phyloP scores from a whole-genome alignment of 37 sponge, comb jelly and placozoan species.

The Geodia barretti region DNA sequence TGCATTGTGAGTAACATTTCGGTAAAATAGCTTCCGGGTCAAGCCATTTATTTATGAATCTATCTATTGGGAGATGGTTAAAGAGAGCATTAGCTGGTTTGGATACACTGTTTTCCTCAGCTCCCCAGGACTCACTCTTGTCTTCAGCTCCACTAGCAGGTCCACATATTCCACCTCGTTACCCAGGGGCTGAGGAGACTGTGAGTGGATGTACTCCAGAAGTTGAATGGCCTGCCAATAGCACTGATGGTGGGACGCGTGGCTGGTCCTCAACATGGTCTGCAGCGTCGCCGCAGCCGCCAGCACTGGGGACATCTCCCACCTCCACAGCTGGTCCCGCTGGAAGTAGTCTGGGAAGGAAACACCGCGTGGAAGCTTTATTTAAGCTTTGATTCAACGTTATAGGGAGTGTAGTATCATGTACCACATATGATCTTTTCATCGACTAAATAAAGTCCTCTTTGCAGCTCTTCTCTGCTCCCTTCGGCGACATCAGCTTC shows the following conservation, averaged over 20 bases:
- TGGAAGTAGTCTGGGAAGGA: neutral
- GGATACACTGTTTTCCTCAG: no score
- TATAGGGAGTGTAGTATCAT: neutral
- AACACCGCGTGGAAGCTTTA: neutral
- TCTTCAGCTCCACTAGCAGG: neutral
- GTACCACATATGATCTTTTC: neutral
- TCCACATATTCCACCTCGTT: neutral
- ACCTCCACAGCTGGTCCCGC: neutral
- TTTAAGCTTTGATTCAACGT: no score
- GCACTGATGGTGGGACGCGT: neutral
- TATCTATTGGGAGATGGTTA: no score
- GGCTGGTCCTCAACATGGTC: neutral
- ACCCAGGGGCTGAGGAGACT: neutral
- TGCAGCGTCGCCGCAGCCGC: neutral
- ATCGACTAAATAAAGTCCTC: neutral
- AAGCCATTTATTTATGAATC: no score
- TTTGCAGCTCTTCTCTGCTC: neutral
- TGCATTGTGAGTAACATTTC: no score
- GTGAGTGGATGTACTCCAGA: neutral
- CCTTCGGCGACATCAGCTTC: no score
- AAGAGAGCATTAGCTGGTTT: no score
- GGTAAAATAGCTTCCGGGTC: no score
- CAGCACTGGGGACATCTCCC: neutral
- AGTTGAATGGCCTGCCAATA: neutral
- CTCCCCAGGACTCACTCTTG: neutral